A percentile compares a stretch with the other conserved stretches of the same genome.
phyloP scores from a whole-genome alignment of 2,797 vertebrate genomes.

The Taenioides sp. region DNA sequence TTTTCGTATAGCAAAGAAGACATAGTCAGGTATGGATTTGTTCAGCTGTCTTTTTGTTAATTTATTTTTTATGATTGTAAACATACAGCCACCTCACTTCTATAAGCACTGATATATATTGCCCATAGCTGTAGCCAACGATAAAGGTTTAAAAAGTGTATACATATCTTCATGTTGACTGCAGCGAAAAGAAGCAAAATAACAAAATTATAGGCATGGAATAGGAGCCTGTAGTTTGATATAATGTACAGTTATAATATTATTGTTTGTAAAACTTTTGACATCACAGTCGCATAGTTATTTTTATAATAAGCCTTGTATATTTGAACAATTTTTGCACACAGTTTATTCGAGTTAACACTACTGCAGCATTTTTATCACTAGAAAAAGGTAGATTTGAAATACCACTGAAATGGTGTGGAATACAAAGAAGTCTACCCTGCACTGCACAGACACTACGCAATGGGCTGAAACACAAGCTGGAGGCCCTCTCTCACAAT shows the following conservation, averaged over 20 bases:
- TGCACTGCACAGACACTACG: conserved; percentile 11
- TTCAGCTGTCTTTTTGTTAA: neutral
- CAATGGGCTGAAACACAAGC: conserved; percentile 10
- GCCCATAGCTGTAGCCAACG: neutral
- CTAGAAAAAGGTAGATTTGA: conserved; percentile 1
- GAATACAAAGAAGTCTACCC: neutral
- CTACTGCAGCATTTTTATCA: neutral
- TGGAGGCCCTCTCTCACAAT: conserved; percentile 26
- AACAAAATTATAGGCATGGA: neutral
- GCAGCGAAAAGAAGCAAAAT: neutral
- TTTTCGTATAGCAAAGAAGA: too few species aligned
- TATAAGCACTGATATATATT: neutral
- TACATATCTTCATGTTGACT: neutral
- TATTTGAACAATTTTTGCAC: neutral
- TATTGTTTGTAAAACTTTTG: too few species aligned
- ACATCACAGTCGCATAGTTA: too few species aligned
- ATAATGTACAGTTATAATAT: too few species aligned
- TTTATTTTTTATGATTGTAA: neutral
- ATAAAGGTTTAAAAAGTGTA: neutral
- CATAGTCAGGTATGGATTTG: neutral
- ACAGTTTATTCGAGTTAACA: neutral
- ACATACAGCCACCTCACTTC: neutral
- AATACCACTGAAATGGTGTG: neutral
- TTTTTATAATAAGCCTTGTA: neutral
- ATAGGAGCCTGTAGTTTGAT: neutral